Percentiles rank a stretch among this genome's conserved stretches.
Conservation (phyloP, 2,888 invertebrate species). For the Tenthredo distinguenda region DNA sequence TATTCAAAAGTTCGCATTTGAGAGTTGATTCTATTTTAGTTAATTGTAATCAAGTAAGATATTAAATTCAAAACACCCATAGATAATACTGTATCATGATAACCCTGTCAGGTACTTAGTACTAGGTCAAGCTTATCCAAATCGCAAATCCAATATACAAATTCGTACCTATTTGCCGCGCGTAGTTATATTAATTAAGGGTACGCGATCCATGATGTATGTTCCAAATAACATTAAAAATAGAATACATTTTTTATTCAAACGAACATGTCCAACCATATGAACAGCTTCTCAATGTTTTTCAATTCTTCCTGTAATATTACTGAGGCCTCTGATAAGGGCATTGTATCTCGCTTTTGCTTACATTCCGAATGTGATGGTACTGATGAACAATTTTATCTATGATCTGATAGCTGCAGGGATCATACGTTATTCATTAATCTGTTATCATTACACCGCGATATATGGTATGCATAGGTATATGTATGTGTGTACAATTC, state of each 20-base stretch:
- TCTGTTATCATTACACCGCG: not conserved
- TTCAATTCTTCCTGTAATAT: not conserved
- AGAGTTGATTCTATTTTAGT: not conserved
- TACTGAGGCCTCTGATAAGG: not conserved
- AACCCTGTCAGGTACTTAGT: constrained; percentile 2
- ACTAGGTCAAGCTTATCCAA: not conserved
- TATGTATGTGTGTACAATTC: not conserved
- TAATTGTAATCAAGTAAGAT: not conserved
- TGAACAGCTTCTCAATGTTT: not conserved
- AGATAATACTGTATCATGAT: not conserved
- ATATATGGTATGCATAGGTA: not conserved
- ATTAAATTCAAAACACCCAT: not conserved
- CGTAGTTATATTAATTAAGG: not conserved
- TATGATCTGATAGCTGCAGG: not conserved
- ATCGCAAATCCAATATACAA: not conserved
- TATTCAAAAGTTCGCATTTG: not conserved
- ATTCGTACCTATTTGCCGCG: constrained; percentile 5
- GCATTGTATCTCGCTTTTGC: not conserved
- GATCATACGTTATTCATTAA: not conserved
- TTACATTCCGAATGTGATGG: not conserved
- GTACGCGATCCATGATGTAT: not conserved
- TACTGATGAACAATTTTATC: not conserved
- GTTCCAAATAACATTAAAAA: constrained; percentile 5
- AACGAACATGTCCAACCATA: constrained; percentile 31
- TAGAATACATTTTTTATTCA: constrained; percentile 24